Evolutionary conservation across 1,140 invertebrate species (phyloP).

Genomic region (Nasonia longicornis): DNA sequence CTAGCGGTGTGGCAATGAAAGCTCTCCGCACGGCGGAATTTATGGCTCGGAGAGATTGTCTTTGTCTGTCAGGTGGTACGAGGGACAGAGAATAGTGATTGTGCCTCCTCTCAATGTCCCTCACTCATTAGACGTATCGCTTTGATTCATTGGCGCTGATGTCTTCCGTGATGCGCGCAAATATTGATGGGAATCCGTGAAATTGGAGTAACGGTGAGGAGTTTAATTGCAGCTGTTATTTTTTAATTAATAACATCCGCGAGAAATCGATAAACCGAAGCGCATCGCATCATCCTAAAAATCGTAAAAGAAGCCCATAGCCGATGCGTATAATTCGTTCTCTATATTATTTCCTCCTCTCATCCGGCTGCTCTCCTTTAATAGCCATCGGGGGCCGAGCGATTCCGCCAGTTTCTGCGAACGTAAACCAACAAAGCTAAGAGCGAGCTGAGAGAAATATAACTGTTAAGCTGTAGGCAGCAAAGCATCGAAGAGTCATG

Average conservation of each 20-base stretch:
- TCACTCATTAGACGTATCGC: not conserved
- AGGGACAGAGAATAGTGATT: too few species aligned
- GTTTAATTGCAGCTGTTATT: not conserved
- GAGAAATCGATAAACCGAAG: not conserved
- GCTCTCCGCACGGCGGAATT: not conserved
- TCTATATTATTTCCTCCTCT: not conserved
- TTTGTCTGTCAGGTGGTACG: not conserved
- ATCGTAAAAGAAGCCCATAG: too few species aligned
- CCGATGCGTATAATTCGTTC: not conserved
- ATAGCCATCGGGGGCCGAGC: not conserved
- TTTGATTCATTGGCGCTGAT: not conserved
- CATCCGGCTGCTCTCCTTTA: not conserved
- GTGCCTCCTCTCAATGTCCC: not conserved
- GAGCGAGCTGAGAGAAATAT: not conserved
- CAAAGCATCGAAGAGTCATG: not conserved
- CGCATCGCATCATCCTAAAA: too few species aligned
- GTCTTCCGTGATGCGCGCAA: not conserved
- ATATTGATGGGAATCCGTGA: not conserved
- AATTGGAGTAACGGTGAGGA: not conserved
- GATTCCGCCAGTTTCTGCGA: not conserved
- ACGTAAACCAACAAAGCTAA: slow-evolving; percentile 10
- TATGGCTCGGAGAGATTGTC: not conserved
- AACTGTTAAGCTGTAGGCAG: slow-evolving; percentile 8
- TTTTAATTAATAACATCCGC: not conserved
- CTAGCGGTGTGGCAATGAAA: not conserved